Conservation (phyloP, 2,113 vertebrate genomes). For the Datnioides undecimradiatus region DNA sequence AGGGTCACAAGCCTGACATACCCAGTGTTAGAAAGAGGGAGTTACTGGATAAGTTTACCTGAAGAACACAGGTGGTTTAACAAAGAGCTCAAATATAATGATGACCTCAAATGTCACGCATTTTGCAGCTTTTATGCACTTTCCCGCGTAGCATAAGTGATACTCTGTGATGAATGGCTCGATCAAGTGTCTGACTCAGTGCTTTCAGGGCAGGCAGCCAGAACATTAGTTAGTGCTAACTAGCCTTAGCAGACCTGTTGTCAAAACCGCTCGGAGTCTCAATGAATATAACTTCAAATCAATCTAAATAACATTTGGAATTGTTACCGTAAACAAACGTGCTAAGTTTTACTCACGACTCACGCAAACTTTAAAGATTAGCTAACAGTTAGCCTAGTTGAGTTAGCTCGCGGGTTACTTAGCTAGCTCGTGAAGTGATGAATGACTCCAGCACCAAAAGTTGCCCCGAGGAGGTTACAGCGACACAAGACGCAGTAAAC, state of each 20-base stretch:
- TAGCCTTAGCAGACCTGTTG: neutral
- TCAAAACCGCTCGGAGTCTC: neutral
- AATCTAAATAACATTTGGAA: neutral
- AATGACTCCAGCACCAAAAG: slow-evolving; percentile 39
- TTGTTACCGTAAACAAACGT: too few species aligned
- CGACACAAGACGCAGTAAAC: neutral
- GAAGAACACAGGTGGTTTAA: too few species aligned
- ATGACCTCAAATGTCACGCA: neutral
- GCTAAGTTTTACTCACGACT: neutral
- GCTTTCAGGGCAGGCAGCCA: neutral
- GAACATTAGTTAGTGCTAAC: neutral
- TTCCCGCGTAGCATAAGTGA: neutral
- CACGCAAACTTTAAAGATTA: neutral
- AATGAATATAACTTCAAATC: too few species aligned
- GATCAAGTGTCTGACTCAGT: neutral
- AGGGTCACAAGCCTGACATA: neutral
- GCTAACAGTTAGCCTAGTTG: neutral
- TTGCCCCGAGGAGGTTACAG: neutral
- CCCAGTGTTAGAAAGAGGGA: neutral
- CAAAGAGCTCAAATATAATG: too few species aligned
- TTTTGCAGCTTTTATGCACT: neutral
- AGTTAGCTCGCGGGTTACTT: slow-evolving; percentile 25
- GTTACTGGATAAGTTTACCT: too few species aligned
- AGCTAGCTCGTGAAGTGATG: slow-evolving; percentile 50
- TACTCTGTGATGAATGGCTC: neutral